These are phyloP conservation scores for Lucifuga dentata DNA, from an alignment of 2,113 vertebrate genomes.

Conservation along the genomic window DNA sequence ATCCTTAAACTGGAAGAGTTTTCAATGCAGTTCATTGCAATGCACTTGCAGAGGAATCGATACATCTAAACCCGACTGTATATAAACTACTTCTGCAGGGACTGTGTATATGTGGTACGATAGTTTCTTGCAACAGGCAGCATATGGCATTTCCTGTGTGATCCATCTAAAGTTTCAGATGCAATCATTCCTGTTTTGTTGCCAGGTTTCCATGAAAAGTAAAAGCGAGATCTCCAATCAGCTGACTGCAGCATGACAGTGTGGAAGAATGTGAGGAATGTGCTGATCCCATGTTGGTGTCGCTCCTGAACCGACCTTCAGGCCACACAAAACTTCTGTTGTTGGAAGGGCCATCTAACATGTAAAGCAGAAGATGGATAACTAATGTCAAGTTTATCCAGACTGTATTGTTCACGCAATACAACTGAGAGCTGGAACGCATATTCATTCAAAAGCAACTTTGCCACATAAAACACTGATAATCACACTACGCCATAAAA, in stretches of 20 bases:
- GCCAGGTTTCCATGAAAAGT: conserved; percentile 58
- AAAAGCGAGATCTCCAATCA: conserved; percentile 69
- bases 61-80: not conserved
- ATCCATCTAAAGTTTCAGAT: conserved; percentile 16
- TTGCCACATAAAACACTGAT: too few relatives aligned
- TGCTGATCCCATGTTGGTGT: conserved; percentile 73
- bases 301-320: conserved; percentile 53
- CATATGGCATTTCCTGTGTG: conserved; percentile 2
- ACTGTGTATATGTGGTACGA: not conserved
- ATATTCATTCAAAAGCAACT: too few relatives aligned
- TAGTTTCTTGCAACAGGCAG: conserved; percentile 3
- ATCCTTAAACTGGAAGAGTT: too few relatives aligned
- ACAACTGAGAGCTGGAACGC: too few relatives aligned
- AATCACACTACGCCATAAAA: not conserved
- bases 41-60: not conserved
- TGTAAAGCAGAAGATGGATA: conserved; percentile 50
- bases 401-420: not conserved
- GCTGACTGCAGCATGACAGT: conserved; percentile 81
- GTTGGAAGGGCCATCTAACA: conserved; percentile 64
- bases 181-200: conserved; percentile 18
- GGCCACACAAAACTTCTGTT: conserved; percentile 69
- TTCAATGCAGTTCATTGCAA: not conserved
- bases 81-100: not conserved
- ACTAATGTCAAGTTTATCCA: conserved; percentile 12
- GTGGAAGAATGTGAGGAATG: conserved; percentile 78